A percentile compares a stretch with the other conserved stretches of the same genome.
Conservation (phyloP, 2,888 invertebrate genomes). For the Glaucopsyche alexis region DNA sequence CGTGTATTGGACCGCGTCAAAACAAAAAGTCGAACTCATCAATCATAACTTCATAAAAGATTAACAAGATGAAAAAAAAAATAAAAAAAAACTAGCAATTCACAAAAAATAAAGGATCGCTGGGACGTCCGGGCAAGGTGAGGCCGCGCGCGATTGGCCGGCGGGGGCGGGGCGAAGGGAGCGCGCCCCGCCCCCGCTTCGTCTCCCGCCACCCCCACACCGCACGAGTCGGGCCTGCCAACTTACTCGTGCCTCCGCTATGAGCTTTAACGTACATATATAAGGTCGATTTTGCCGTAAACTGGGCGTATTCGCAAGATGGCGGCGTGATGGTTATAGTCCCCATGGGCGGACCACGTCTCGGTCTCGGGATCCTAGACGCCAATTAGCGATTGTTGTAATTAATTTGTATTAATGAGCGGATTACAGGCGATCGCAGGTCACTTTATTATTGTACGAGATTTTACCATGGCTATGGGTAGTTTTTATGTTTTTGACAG, state of each 20-base stretch:
- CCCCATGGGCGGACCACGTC: slow-evolving; percentile 75
- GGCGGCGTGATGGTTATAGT: slow-evolving; percentile 67
- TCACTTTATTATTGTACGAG: not conserved
- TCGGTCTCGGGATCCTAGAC: slow-evolving; percentile 64
- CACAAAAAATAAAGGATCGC: slow-evolving; percentile 55
- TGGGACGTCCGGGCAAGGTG: slow-evolving; percentile 75
- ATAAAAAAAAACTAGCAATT: slow-evolving; percentile 49
- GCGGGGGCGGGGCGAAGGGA: slow-evolving; percentile 63
- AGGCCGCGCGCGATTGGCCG: slow-evolving; percentile 71
- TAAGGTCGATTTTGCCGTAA: slow-evolving; percentile 53
- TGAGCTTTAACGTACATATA: slow-evolving; percentile 44
- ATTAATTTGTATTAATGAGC: slow-evolving; percentile 52
- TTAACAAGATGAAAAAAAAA: slow-evolving; percentile 39
- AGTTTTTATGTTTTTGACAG: not conserved
- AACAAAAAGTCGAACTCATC: slow-evolving; percentile 33
- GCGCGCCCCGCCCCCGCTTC: slow-evolving; percentile 66
- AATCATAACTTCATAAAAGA: slow-evolving; percentile 36
- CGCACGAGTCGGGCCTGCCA: slow-evolving; percentile 57
- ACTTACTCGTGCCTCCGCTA: slow-evolving; percentile 53
- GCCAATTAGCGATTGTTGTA: slow-evolving; percentile 74
- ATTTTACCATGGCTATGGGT: not conserved
- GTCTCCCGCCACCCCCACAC: slow-evolving; percentile 66
- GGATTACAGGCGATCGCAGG: slow-evolving; percentile 29
- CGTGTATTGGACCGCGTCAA: slow-evolving; percentile 33
- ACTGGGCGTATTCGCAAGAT: slow-evolving; percentile 47